Conservation (phyloP, 2,888 invertebrate genomes). For the Ophraella communa region DNA sequence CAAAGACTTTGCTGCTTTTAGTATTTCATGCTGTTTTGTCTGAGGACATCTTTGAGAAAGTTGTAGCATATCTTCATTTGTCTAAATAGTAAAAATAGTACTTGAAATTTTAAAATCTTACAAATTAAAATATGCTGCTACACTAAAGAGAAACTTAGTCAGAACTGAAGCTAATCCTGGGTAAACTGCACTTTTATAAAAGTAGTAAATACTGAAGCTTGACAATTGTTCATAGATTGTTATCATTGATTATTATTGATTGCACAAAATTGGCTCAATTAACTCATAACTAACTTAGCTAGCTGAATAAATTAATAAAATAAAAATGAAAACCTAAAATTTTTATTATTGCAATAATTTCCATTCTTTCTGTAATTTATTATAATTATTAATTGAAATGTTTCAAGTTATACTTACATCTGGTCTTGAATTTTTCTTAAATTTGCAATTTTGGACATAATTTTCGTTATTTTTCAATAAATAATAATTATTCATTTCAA, state of each 20-base stretch:
- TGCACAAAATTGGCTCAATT: no score
- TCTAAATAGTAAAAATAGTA: slow-evolving; percentile 8
- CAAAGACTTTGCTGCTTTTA: slow-evolving; percentile 59
- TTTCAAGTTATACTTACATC: slow-evolving; percentile 12
- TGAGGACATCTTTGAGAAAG: slow-evolving; percentile 32
- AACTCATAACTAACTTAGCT: no score
- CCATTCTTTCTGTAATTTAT: no score
- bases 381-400: not conserved
- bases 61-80: slow-evolving; percentile 34
- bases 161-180: no score
- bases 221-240: no score
- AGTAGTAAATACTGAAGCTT: no score
- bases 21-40: slow-evolving; percentile 52
- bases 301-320: no score
- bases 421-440: slow-evolving; percentile 8
- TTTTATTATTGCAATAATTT: no score
- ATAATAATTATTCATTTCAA: not conserved
- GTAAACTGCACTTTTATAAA: no score
- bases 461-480: not conserved
- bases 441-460: not conserved
- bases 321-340: no score
- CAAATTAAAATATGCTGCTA: slow-evolving; percentile 10
- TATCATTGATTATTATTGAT: no score
- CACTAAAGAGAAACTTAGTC: no score
- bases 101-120: slow-evolving; percentile 13